Base-by-base conservation (phyloP, 1,140 invertebrate species). In the Cecropterus lyciades region DNA sequence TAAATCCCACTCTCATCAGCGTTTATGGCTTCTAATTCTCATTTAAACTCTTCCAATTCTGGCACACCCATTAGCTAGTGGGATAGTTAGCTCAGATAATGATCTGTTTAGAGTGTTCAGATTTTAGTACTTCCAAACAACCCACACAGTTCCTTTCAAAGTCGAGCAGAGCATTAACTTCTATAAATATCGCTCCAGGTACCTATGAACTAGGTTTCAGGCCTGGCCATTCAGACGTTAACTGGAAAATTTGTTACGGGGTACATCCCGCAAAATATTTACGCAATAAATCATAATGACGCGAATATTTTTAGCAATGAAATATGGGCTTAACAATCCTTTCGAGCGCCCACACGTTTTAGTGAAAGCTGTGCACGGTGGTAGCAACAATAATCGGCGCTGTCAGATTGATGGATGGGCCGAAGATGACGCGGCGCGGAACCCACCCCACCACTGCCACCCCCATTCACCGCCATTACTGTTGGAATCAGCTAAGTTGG, bases 381-480 rank as follows among this genome's bases (percentile, higher is more conserved):
- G 69, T 80, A 75, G 67, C 70, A 73, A 80, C 80, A 87, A 84
- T 89, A 87, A 85, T 83, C 78, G 77, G 51, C 52, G 75, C 68
- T 86, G 87, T 84, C 89, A 87, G 73, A 40, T 67, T 91, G 89
- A 91, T 89, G 70, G 87, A 91, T 89, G 73, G 56, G 56, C 33
- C 43, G 46, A 51, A 63, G 70, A 83, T 89, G 89, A 91, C 85
- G 80, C 57, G 69, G 84, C 85, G 68, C 69, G 75, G 79, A 74
- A 77, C 67, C 53, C 65, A 65, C 60, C 40, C 52, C 51, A 8
- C 27, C 27, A 30, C 63, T 71, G 55, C 70, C 72, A 65, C 63
- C 67, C 57, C 68, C 76, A 75, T 81, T 78, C 72, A 79, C 52
- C 45, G 62, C 67, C 43, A 57, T 64, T 71, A 70, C 30, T n/a